phyloP scores from a whole-genome alignment of 2,888 invertebrate species.

The Polydrusus pterygomalis region DNA sequence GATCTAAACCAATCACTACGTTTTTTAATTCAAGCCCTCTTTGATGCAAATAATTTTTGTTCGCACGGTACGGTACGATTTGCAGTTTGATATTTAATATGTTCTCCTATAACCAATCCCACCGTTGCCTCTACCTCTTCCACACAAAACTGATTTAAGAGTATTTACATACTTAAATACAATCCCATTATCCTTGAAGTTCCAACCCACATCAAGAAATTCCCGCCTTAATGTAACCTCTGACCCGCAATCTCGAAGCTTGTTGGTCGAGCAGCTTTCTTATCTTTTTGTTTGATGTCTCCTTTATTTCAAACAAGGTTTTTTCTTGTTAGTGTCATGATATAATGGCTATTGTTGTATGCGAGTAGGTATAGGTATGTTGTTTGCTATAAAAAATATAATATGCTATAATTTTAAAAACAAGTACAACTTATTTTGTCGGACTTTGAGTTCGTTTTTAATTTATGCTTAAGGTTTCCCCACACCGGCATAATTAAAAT shows the following conservation, averaged over 20 bases:
- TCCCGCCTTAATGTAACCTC: constrained; percentile 42
- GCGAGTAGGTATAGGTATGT: background rate
- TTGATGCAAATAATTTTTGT: no score
- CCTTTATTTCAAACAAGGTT: constrained; percentile 12
- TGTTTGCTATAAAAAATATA: background rate
- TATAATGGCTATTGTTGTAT: constrained; percentile 3
- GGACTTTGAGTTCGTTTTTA: no score
- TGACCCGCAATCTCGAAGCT: constrained; percentile 28
- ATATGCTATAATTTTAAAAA: no score
- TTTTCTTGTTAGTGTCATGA: background rate
- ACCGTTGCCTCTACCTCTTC: background rate
- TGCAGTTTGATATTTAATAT: no score
- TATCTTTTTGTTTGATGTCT: background rate
- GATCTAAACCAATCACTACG: no score
- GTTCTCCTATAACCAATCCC: background rate
- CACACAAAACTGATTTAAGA: background rate
- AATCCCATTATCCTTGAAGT: constrained; percentile 6
- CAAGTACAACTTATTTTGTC: no score
- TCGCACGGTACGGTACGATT: no score
- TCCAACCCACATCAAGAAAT: constrained; percentile 23
- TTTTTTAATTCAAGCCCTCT: no score
- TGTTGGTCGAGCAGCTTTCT: constrained; percentile 19
- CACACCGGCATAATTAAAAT: no score
- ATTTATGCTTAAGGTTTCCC: no score
- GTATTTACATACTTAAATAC: constrained; percentile 4